Evolutionary conservation across 2,113 vertebrate species (phyloP).

Genomic region (Sturnus vulgaris): DNA sequence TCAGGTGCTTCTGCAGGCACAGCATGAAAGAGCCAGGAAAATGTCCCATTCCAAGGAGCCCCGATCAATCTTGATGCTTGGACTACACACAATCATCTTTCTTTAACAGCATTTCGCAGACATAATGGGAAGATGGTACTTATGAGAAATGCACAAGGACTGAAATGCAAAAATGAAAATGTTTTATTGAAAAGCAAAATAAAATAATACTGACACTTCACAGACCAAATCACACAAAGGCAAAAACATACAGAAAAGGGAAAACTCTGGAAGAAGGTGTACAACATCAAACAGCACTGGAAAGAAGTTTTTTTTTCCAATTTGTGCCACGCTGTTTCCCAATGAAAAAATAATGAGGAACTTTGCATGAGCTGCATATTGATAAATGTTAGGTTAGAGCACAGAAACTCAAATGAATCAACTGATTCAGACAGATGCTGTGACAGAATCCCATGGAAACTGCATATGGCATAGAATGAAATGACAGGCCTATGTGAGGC

Average conservation of each 20-base stretch:
- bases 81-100: not conserved
- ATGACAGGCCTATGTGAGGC: not conserved
- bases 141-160: slow-evolving; percentile 46
- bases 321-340: not conserved
- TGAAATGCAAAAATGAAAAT: slow-evolving; percentile 74
- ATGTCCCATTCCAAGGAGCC: not conserved
- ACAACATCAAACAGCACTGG: not conserved
- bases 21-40: not conserved
- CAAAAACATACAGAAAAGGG: slow-evolving; percentile 24
- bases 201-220: slow-evolving; percentile 62
- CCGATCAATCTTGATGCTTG: not conserved
- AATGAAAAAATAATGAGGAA: slow-evolving; percentile 15
- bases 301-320: not conserved
- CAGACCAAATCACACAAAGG: slow-evolving; percentile 37
- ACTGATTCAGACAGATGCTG: not conserved
- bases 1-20: not conserved
- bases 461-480: not conserved
- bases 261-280: not conserved
- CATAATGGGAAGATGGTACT: not conserved
- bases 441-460: not conserved
- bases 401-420: not conserved
- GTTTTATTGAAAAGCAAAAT: slow-evolving; percentile 76
- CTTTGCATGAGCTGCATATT: not conserved
- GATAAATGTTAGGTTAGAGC: slow-evolving; percentile 5
- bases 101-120: not conserved